Evolutionary conservation across 2,888 invertebrate genomes (phyloP).

Genomic region (Laothoe populi): DNA sequence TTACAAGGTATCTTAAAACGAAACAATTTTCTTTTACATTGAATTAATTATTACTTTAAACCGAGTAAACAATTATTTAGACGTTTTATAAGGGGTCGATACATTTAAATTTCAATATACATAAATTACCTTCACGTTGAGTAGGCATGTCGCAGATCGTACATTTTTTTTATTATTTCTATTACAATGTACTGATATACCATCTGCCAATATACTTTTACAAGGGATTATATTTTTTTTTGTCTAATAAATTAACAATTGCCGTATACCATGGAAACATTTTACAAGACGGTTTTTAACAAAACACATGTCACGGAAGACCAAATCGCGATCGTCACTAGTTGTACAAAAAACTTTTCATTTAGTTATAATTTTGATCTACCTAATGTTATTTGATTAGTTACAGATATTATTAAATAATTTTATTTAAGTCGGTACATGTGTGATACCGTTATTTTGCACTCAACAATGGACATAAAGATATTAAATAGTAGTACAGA

Average conservation of each 20-base stretch:
- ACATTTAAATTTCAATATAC: conserved; percentile 13
- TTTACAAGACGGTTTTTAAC: conserved; percentile 6
- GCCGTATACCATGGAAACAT: conserved; percentile 21
- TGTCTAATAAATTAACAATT: conserved; percentile 16
- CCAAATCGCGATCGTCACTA: conserved; percentile 22
- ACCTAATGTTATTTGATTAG: conserved; percentile 11
- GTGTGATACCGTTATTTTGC: background rate
- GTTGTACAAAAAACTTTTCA: conserved; percentile 10
- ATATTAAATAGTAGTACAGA: conserved; percentile 12
- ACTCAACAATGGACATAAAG: conserved; percentile 3
- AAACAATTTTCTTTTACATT: conserved; percentile 27
- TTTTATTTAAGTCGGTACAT: conserved; percentile 8
- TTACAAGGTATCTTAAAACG: conserved; percentile 41
- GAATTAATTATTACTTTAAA: conserved; percentile 6
- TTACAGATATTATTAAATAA: background rate
- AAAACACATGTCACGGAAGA: conserved; percentile 20
- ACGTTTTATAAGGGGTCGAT: background rate
- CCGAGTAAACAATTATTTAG: conserved; percentile 3
- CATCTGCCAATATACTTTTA: conserved; percentile 26
- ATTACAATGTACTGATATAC: conserved; percentile 20
- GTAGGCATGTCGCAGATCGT: conserved; percentile 11
- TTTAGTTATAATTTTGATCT: background rate
- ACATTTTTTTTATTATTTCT: conserved; percentile 19
- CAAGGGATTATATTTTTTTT: conserved; percentile 21
- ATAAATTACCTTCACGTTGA: conserved; percentile 5